Percentiles rank a stretch among this genome's conserved stretches.
Conservation (phyloP, 2,888 invertebrate genomes). For the Pterobdella sp. region DNA sequence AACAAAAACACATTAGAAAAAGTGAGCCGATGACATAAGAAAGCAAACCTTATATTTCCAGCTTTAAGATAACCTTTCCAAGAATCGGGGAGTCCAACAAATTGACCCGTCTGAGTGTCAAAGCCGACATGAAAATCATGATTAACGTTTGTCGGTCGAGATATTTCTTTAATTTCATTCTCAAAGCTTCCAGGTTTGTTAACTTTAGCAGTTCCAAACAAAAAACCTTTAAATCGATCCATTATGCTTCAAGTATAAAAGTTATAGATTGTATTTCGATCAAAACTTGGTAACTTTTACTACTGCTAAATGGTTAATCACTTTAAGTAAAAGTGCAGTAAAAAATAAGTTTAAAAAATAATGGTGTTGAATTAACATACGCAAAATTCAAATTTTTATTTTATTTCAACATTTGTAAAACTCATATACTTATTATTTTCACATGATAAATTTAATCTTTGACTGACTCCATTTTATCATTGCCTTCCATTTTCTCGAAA, state of each 20-base stretch:
- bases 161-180: slow-evolving; percentile 29
- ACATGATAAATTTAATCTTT: neutral
- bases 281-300: neutral
- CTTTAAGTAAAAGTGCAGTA: neutral
- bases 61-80: slow-evolving; percentile 44
- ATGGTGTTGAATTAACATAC: too few species aligned
- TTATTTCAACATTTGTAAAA: neutral
- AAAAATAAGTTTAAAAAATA: neutral
- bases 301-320: neutral
- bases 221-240: slow-evolving; percentile 8
- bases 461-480: neutral
- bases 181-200: slow-evolving; percentile 13
- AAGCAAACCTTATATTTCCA: slow-evolving; percentile 17
- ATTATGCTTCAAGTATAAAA: neutral
- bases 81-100: slow-evolving; percentile 69
- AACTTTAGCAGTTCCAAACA: slow-evolving; percentile 8
- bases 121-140: slow-evolving; percentile 49
- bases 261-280: neutral
- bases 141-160: slow-evolving; percentile 26
- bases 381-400: neutral
- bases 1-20: too few species aligned
- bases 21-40: too few species aligned
- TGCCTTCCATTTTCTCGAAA: slow-evolving; percentile 3
- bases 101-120: slow-evolving; percentile 70
- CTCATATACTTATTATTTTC: neutral